Base-by-base conservation (phyloP, 2,797 vertebrate species). In the Geotria australis region DNA sequence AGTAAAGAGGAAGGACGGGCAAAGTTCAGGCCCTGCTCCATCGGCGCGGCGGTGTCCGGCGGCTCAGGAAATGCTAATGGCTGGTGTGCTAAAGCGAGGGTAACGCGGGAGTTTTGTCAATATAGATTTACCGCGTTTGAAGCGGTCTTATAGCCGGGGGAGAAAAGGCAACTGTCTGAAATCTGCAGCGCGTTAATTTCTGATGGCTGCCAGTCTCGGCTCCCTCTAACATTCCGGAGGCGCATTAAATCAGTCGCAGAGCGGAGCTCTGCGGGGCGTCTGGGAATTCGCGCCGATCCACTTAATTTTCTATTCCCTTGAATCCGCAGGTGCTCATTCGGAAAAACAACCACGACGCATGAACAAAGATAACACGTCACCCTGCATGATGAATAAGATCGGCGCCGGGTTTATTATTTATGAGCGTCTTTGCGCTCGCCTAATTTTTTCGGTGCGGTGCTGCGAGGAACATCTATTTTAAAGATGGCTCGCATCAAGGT, bases 291-390 rank as follows among this genome's bases (percentile, higher is more conserved):
- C 80, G 80, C 81, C 82, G 80, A 80, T 82, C 80, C 77, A 76
- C 75, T 80, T 83, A 77, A 80, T 83, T 55, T 83, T 80, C 77
- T 79, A 80, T 80, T 82, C 80, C 79, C 79, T 75, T 80, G 79
- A 83, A 82, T 77, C 80, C 80, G 77, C 78, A 81, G 80, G 80
- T 83, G 80, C 80, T 83, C 79, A 82, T 82, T 82, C 80, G 78
- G 77, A 83, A 79, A 75, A 73, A 74, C 73, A 77, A 78, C 77
- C 78, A 77, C 74, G 72, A 74, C 80, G 78, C 74, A 73, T 79
- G 74, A 80, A 79, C 77, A 81, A 84, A 81, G 79, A 78, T 80
- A 83, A 80, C 80, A 80, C 76, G 76, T 79, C 78, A 80, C 79
- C 15, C 76, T 80, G 79, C 80, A 81, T 83, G 80, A 80, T 79